Evolutionary conservation across 1,140 invertebrate species (phyloP), one percentile per base, ranked within the genome.

Genomic region (Aphelinus certus): DNA sequence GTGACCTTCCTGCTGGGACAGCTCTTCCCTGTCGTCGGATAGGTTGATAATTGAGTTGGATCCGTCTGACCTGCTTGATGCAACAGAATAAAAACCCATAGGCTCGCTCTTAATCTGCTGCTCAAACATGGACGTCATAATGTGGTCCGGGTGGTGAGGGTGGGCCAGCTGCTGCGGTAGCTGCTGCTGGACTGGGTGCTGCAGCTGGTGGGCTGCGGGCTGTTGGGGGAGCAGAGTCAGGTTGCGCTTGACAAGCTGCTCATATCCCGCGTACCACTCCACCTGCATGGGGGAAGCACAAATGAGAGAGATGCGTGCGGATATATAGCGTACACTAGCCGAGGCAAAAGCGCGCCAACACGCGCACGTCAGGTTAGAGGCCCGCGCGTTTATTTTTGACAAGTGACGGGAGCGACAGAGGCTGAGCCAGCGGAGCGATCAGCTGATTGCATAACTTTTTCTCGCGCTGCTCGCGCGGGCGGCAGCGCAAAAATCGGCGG

Each of bases 21-120:
- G 77, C 7, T 88, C 87, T 56, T 88, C 86, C 7, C 86, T 79
- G 69, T 87, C 84, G 51, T 87, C 86, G 0, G 86, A 87, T 45
- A 88, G 66, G 77, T 87, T 87, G 10, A 88, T 83, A 80, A 88
- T 86, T 5, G 87, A 88, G 61, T 86, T 88, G 3, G 86, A 88
- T 69, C 85, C 85, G 53, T 88, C 86, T 45, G 85, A 87, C 57
- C 86, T 80, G 76, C 85, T 88, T n/a, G 86, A 88, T 26, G 87
- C 85, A 66, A 88, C 86, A 48, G 87, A 88, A 74, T 88, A 86
- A 82, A 87, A 92, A 84, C 90, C 90, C 90, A 92, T 91, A 71
- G 91, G 91, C 83, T 92, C 91, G 77, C 90, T 90, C 83, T 92
- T 92, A 79, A 91, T 91, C 82, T 92, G 91, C 83, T 91, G 91